phyloP scores from a whole-genome alignment of 2,797 vertebrate species.

The Eidolon dupreanum region DNA sequence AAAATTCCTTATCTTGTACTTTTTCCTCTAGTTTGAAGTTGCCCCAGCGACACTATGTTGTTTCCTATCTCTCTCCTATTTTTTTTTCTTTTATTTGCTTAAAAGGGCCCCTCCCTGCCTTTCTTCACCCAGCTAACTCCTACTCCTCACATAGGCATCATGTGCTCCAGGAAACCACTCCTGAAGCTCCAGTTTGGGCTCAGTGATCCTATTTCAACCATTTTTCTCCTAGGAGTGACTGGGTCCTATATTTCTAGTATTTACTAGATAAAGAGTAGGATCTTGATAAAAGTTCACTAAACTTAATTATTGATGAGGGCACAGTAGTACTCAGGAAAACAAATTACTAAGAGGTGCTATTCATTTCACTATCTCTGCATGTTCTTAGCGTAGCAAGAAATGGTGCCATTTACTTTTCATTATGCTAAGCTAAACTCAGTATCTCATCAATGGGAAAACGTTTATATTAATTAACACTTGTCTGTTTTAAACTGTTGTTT shows the following conservation, averaged over 20 bases:
- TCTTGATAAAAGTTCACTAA: neutral
- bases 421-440: neutral
- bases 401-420: neutral
- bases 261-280: neutral
- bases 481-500: neutral
- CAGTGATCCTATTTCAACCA: neutral
- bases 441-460: neutral
- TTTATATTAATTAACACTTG: neutral
- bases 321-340: neutral
- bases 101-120: neutral
- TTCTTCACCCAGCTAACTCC: neutral
- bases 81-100: neutral
- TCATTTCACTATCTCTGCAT: neutral
- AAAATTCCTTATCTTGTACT: neutral
- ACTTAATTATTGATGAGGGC: neutral
- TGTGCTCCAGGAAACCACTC: neutral
- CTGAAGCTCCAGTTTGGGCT: neutral
- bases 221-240: neutral
- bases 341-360: neutral
- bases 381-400: neutral
- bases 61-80: neutral
- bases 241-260: neutral
- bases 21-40: neutral
- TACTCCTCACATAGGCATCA: neutral
- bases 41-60: neutral